These are phyloP conservation scores for Caloenas nicobarica DNA, from an alignment of 2,113 vertebrate genomes.

Conservation along the genomic window DNA sequence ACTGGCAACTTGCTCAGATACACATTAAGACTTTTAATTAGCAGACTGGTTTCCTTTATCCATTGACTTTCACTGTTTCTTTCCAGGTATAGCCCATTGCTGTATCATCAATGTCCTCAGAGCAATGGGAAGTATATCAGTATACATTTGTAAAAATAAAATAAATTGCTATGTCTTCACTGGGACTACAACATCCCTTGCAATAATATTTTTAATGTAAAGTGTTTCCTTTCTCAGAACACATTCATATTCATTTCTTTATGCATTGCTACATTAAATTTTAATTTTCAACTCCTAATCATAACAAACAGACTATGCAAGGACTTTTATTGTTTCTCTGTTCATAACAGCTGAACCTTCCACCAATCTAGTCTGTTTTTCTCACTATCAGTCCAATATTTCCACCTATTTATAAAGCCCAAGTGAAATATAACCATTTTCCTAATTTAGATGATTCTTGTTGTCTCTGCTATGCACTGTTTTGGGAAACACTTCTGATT, in stretches of 20 bases:
- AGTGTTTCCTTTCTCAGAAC: not conserved
- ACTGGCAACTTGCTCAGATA: not conserved
- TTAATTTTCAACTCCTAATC: constrained; percentile 22
- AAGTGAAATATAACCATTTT: not conserved
- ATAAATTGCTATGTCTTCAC: not conserved
- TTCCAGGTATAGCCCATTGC: not conserved
- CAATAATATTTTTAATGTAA: not conserved
- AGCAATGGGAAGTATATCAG: not conserved
- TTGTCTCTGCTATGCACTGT: not conserved
- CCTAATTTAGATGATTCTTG: not conserved
- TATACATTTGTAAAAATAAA: not conserved
- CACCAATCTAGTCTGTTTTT: not conserved
- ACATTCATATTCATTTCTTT: not conserved
- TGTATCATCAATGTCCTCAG: not conserved
- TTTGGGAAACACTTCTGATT: not conserved
- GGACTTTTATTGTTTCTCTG: not conserved
- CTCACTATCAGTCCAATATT: not conserved
- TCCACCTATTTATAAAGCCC: not conserved
- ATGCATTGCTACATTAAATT: not conserved
- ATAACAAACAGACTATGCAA: not conserved
- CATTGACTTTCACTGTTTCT: not conserved
- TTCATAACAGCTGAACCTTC: not conserved
- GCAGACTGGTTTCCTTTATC: not conserved
- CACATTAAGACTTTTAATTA: not conserved
- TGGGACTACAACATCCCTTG: not conserved